phyloP scores from a whole-genome alignment of 1,140 invertebrate species.

The Holotrichia oblita region DNA sequence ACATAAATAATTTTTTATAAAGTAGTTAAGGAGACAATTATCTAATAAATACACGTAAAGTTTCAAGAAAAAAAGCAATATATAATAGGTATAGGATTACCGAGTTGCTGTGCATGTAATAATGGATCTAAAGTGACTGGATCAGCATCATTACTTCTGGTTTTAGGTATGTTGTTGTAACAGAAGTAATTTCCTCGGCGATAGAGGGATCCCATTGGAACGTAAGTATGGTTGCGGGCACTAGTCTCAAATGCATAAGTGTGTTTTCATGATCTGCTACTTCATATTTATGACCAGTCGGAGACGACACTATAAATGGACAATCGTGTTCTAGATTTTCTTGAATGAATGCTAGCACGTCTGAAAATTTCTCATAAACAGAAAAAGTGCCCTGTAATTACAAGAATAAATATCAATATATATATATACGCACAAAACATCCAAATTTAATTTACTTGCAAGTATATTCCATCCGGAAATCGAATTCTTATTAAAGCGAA shows the following conservation, averaged over 20 bases:
- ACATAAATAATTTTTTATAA: constrained; percentile 7
- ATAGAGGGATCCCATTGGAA: constrained; percentile 70
- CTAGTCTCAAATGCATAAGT: constrained; percentile 75
- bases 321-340: constrained; percentile 74
- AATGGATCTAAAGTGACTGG: constrained; percentile 65
- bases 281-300: constrained; percentile 71
- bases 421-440: neutral
- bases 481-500: constrained; percentile 85
- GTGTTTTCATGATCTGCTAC: constrained; percentile 72
- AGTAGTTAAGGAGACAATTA: neutral
- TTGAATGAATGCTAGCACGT: constrained; percentile 77
- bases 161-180: constrained; percentile 73
- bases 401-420: constrained; percentile 38
- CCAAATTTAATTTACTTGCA: constrained; percentile 72
- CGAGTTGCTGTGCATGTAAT: neutral
- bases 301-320: constrained; percentile 72
- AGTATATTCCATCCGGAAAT: constrained; percentile 86
- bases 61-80: neutral
- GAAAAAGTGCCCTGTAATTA: constrained; percentile 79
- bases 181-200: constrained; percentile 63
- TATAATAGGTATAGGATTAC: neutral
- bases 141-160: constrained; percentile 78
- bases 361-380: constrained; percentile 77
- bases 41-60: constrained; percentile 6
- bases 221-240: constrained; percentile 78